Evolutionary conservation across 2,888 invertebrate species (phyloP).

Genomic region (Unio delphinus): DNA sequence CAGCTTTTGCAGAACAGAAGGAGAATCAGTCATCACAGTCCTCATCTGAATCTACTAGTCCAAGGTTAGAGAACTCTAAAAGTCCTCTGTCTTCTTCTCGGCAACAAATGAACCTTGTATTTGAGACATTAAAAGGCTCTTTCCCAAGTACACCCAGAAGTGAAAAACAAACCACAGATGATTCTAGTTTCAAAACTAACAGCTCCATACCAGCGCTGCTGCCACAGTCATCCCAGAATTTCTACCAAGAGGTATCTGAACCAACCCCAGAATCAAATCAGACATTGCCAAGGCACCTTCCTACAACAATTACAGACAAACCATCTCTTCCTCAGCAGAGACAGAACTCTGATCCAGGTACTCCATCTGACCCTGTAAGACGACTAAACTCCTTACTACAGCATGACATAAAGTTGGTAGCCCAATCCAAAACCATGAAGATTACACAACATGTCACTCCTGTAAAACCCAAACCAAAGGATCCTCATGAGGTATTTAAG

Average conservation of each 20-base stretch:
- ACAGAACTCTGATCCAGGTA: slow-evolving; percentile 24
- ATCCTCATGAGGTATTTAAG: slow-evolving; percentile 49
- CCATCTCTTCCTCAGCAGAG: slow-evolving; percentile 18
- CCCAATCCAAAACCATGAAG: slow-evolving; percentile 47
- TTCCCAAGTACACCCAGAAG: no score
- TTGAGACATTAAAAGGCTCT: no score
- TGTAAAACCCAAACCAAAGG: slow-evolving; percentile 49
- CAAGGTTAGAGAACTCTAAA: no score
- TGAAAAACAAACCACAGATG: no score
- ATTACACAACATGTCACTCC: slow-evolving; percentile 45
- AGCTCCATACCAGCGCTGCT: no score
- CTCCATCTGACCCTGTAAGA: slow-evolving; percentile 25
- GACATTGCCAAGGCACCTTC: slow-evolving; percentile 25
- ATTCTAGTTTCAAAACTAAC: no score
- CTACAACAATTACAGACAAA: slow-evolving; percentile 22
- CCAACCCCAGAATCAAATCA: neutral
- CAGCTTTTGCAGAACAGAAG: no score
- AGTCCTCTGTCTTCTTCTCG: no score
- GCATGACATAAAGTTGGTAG: slow-evolving; percentile 56
- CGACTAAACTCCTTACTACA: slow-evolving; percentile 52
- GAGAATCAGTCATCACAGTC: no score
- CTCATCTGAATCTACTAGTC: no score
- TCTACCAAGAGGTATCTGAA: neutral
- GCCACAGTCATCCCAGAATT: no score
- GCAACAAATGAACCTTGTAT: no score